These are phyloP conservation scores for Drosophila putrida DNA, from an alignment of 2,888 invertebrate species.

Conservation along the genomic window DNA sequence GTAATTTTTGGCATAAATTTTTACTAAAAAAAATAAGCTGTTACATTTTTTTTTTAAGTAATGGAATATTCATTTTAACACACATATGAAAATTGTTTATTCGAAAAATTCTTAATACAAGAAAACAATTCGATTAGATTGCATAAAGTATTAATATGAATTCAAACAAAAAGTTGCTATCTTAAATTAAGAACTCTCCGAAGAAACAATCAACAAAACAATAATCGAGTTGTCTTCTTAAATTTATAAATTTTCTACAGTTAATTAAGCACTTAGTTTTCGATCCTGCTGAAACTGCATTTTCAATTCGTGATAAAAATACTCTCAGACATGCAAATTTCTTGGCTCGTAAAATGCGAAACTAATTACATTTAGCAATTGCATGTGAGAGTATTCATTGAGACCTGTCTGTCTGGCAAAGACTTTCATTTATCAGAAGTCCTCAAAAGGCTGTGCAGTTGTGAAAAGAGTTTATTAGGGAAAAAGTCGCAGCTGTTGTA, in stretches of 20 bases:
- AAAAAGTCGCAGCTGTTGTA: conserved; percentile 18
- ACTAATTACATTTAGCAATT: conserved; percentile 26
- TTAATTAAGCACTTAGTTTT: conserved; percentile 4
- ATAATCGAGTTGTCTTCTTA: not conserved
- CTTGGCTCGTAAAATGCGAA: conserved; percentile 13
- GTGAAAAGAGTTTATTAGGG: conserved; percentile 10
- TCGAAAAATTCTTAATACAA: too few relatives aligned
- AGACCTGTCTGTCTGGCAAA: not conserved
- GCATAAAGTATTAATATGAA: too few relatives aligned
- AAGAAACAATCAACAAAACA: too few relatives aligned
- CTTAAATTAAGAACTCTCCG: too few relatives aligned
- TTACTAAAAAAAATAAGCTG: too few relatives aligned
- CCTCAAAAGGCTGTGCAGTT: conserved; percentile 7
- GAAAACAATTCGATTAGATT: too few relatives aligned
- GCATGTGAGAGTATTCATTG: conserved; percentile 6
- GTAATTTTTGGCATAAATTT: too few relatives aligned
- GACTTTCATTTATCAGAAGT: not conserved
- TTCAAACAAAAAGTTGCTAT: too few relatives aligned
- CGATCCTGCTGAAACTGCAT: not conserved
- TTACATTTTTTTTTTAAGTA: too few relatives aligned
- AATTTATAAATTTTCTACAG: not conserved
- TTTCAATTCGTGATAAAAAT: conserved; percentile 2
- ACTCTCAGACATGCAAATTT: conserved; percentile 29
- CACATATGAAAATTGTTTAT: too few relatives aligned
- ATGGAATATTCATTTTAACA: too few relatives aligned